These are phyloP conservation scores for Nyctalus aviator DNA, from an alignment of 2,797 vertebrate species.

Conservation along the genomic window DNA sequence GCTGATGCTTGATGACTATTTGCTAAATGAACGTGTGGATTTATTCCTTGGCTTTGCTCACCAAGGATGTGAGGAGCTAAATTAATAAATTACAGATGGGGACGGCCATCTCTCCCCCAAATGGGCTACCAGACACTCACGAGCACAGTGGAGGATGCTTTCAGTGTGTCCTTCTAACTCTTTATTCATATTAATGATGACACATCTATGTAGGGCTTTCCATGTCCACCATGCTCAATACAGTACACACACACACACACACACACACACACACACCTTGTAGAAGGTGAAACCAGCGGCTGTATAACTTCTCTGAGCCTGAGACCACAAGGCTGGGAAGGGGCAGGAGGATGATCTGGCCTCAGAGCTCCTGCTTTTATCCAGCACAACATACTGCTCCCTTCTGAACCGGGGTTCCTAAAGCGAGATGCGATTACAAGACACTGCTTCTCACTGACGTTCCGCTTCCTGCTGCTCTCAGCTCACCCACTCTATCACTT, in stretches of 20 bases:
- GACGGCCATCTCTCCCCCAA: neutral
- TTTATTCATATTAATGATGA: neutral
- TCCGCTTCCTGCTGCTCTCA: constrained; percentile 4
- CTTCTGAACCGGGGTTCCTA: neutral
- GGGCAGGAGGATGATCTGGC: neutral
- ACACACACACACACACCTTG: neutral
- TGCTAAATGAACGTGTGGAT: constrained; percentile 13
- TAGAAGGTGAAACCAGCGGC: neutral
- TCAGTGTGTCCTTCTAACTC: neutral
- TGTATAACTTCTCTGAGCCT: neutral
- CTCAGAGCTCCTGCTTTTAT: neutral
- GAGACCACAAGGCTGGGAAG: neutral
- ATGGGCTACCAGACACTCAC: neutral
- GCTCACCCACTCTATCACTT: neutral
- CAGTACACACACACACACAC: neutral
- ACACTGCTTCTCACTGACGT: constrained; percentile 56
- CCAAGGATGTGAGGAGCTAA: neutral
- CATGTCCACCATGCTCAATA: accelerated
- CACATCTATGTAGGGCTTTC: neutral
- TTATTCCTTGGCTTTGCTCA: neutral
- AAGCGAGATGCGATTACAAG: neutral
- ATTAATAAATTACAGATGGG: neutral
- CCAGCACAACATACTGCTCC: neutral
- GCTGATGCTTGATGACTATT: constrained; percentile 2
- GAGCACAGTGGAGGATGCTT: neutral